These are phyloP conservation scores for Myripristis jacobus DNA, from an alignment of 2,797 vertebrate genomes.

Conservation along the genomic window DNA sequence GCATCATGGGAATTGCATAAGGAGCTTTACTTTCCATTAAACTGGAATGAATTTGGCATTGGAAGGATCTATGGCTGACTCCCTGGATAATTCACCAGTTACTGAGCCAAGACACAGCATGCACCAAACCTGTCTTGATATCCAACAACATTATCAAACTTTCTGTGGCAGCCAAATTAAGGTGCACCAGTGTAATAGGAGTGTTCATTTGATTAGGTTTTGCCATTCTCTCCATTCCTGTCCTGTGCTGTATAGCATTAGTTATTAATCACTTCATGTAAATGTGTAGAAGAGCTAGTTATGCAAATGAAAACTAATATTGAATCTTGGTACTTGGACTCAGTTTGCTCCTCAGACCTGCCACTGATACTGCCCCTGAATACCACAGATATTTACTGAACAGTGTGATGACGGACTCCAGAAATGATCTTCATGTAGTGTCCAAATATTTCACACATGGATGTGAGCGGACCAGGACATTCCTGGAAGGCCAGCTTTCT, in stretches of 20 bases:
- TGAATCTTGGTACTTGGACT: not conserved
- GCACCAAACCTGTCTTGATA: no score
- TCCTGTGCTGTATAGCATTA: not conserved
- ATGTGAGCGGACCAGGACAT: conserved; percentile 9
- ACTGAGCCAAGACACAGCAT: no score
- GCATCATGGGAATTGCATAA: no score
- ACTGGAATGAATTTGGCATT: no score
- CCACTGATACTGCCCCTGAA: not conserved
- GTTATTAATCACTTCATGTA: not conserved
- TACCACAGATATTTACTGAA: not conserved
- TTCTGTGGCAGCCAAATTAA: no score
- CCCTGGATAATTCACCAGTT: no score
- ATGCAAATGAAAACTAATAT: not conserved
- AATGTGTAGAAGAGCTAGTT: not conserved
- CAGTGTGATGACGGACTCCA: not conserved
- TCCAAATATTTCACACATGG: conserved; percentile 1
- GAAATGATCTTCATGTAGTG: conserved; percentile 3
- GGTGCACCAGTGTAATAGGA: no score
- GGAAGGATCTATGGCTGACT: no score
- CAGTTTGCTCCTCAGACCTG: not conserved
- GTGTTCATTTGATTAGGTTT: no score
- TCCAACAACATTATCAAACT: no score
- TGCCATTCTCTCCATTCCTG: no score
- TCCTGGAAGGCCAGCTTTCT: conserved; percentile 52
- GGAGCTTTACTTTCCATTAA: no score